Base-by-base conservation (phyloP, 2,888 invertebrate genomes). In the Eupithecia insigniata region DNA sequence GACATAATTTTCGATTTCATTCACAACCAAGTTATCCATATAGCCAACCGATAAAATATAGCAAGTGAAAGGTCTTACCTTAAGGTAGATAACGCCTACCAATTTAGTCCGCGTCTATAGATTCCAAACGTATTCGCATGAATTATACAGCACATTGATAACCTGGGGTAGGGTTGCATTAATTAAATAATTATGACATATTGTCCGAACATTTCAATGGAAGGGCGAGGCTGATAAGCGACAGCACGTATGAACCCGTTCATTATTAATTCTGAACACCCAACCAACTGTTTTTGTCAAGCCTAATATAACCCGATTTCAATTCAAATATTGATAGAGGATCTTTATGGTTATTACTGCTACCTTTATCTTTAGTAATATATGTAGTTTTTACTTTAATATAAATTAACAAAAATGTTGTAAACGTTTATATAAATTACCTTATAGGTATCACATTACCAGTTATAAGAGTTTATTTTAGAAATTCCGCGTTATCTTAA, bases 151-250 rank as follows among this genome's bases (percentile, higher is more conserved):
- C 83, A 60, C 66, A 66, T 82, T 89, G 78, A 92, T 92, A 92
- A 91, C 89, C 89, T 84, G 81, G 84, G 84, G 84, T 83, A 83
- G 89, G 89, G 84, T 87, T 86, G 90, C 88, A 92, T 92, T 92
- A 92, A 93, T 93, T 93, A 92, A 92, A 91, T 92, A 93, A 93
- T 93, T 93, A 92, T 92, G 91, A 92, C 92, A 92, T 92, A 93
- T 93, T 92, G 92, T 92, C 84, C 85, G 90, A 88, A 87, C 89
- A 81, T 87, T 89, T 90, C 89, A 90, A 92, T 91, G 87, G 87
- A 83, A 88, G 89, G 90, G 90, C 83, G 87, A 79, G 80, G 69
- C 85, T 86, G 93, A 93, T 93, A 93, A 92, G 89, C 73, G 85
- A 82, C 75, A 72, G 73, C 78, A 76, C 74, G 76, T 85, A 82